These are phyloP conservation scores for Salmo trutta DNA, from an alignment of 2,797 vertebrate species.

Conservation along the genomic window DNA sequence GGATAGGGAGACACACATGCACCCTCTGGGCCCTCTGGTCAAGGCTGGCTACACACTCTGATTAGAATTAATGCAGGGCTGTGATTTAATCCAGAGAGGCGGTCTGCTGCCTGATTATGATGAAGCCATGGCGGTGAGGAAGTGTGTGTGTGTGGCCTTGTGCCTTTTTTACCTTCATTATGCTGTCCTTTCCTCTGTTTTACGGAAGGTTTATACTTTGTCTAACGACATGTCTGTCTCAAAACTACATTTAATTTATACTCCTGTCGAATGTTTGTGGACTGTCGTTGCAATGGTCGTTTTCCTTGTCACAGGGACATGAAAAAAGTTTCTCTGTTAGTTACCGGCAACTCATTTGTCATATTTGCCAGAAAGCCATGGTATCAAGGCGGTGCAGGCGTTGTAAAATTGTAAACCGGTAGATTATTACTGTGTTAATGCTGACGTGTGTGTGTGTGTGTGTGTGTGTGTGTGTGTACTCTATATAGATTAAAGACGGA, in stretches of 20 bases:
- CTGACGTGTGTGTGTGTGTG: neutral
- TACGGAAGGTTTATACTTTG: no score
- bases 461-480: no score
- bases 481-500: neutral
- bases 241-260: no score
- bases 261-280: no score
- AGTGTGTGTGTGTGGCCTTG: neutral
- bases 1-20: neutral
- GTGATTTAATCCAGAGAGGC: slow-evolving; percentile 66
- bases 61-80: slow-evolving; percentile 72
- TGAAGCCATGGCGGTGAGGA: slow-evolving; percentile 54
- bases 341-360: no score
- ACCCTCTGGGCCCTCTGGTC: slow-evolving; percentile 53
- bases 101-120: slow-evolving; percentile 63
- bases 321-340: no score
- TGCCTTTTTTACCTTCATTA: neutral
- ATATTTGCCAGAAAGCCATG: no score
- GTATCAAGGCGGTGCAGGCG: no score
- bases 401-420: neutral
- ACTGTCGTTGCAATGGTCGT: no score
- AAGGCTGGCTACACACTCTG: slow-evolving; percentile 68
- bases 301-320: no score
- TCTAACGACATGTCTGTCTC: no score
- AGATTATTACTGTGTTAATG: neutral
- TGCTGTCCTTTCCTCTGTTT: neutral